A percentile compares a stretch with the other conserved stretches of the same genome.
These are phyloP conservation scores for Misgurnus mizolepis DNA, from an alignment of 2,113 vertebrate species.

Conservation along the genomic window DNA sequence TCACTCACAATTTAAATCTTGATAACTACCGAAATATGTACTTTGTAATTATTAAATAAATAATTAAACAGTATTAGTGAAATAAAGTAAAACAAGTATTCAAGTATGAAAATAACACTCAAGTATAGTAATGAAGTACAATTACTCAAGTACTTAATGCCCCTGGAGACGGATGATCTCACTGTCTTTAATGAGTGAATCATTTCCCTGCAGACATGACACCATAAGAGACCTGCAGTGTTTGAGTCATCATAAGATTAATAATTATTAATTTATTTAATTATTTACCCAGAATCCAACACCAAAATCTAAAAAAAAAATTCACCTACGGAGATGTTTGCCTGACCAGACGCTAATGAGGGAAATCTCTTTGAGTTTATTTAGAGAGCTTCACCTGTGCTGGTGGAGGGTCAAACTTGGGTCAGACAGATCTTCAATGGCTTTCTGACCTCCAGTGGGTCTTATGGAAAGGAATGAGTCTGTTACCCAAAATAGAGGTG, in stretches of 20 bases:
- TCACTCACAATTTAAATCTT: too few species aligned
- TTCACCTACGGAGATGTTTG: not conserved
- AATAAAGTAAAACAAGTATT: too few species aligned
- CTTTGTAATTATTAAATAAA: too few species aligned
- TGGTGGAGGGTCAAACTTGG: constrained; percentile 25
- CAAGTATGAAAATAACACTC: too few species aligned
- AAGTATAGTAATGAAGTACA: too few species aligned
- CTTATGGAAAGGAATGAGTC: not conserved
- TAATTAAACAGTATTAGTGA: too few species aligned
- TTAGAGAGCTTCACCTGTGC: constrained; percentile 20
- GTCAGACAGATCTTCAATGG: not conserved
- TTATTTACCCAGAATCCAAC: not conserved
- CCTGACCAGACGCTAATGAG: not conserved
- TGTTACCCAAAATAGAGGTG: not conserved
- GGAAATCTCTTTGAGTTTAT: constrained; percentile 15
- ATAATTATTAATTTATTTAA: not conserved
- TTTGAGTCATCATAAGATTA: constrained; percentile 16
- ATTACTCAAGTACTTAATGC: not conserved
- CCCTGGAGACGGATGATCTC: constrained; percentile 38
- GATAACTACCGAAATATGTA: too few species aligned
- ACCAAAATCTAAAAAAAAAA: not conserved
- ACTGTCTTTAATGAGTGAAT: constrained; percentile 27
- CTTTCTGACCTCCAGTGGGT: constrained; percentile 17
- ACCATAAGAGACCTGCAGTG: constrained; percentile 19
- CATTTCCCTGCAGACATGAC: constrained; percentile 27